phyloP scores from a whole-genome alignment of 2,797 vertebrate species.

The Lagocephalus sceleratus region DNA sequence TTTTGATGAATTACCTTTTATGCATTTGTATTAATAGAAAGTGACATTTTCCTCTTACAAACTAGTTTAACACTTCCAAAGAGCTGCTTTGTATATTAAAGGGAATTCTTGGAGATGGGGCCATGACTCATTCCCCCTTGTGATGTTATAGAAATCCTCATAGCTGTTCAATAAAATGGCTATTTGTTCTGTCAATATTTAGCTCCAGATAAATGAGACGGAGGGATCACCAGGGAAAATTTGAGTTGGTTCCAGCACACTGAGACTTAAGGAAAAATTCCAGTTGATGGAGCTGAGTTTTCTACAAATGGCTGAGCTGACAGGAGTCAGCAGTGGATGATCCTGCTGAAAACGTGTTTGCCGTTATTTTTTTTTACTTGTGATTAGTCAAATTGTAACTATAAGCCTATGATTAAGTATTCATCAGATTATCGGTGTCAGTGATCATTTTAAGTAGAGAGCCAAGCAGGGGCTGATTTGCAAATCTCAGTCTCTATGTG shows the following conservation, averaged over 20 bases:
- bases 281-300: not conserved
- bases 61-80: not conserved
- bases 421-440: not conserved
- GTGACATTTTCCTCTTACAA: not conserved
- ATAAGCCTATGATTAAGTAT: too few species aligned
- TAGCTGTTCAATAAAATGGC: slow-evolving; percentile 7
- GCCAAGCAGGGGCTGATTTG: slow-evolving; percentile 24
- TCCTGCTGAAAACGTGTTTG: not conserved
- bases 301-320: not conserved
- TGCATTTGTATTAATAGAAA: not conserved
- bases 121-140: not conserved
- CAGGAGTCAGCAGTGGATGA: not conserved
- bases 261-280: slow-evolving; percentile 8
- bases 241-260: not conserved
- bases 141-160: slow-evolving; percentile 7
- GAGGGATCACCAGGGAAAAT: not conserved
- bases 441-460: slow-evolving; percentile 17
- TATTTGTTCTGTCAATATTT: slow-evolving; percentile 29
- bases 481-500: slow-evolving; percentile 48
- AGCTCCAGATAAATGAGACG: slow-evolving; percentile 14
- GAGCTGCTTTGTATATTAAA: too few species aligned
- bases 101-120: too few species aligned
- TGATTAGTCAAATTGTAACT: too few species aligned
- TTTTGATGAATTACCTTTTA: not conserved
- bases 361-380: too few species aligned